Conservation (phyloP, 2,797 vertebrate genomes). For the Mycteria americana region DNA sequence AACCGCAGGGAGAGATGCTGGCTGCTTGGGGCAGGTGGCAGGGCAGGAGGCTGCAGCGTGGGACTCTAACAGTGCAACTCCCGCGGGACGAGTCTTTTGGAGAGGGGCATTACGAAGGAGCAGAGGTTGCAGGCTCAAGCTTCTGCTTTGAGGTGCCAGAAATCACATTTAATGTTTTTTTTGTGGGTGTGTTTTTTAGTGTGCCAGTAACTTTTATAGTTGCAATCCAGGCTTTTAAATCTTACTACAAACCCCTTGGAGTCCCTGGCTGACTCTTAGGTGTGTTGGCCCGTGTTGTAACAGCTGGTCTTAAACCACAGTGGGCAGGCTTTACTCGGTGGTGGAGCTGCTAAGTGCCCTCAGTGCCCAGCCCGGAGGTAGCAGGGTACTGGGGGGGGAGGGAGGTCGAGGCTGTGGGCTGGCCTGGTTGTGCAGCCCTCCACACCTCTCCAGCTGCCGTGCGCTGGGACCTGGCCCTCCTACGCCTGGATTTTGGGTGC, state of each 20-base stretch:
- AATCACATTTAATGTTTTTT: neutral
- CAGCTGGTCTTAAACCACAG: neutral
- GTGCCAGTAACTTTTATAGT: neutral
- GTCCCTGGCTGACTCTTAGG: neutral
- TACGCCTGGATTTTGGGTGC: neutral
- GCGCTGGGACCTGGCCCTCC: neutral
- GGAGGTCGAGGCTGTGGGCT: neutral
- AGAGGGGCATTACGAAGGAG: neutral
- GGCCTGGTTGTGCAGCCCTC: neutral
- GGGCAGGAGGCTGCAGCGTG: neutral
- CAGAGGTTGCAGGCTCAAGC: neutral
- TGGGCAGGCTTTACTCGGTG: neutral
- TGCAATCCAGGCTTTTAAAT: neutral
- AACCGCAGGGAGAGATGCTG: neutral
- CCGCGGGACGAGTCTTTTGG: accelerated
- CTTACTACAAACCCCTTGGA: neutral
- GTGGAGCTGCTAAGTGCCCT: neutral
- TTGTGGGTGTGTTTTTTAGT: too few species aligned
- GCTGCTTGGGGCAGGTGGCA: neutral
- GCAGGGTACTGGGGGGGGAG: neutral
- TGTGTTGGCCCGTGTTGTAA: neutral
- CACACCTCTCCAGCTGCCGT: neutral
- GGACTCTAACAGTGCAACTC: accelerated
- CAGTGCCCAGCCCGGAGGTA: neutral
- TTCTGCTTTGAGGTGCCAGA: neutral